A percentile compares a stretch with the other conserved stretches of the same genome.
Evolutionary conservation across 2,797 vertebrate genomes (phyloP).

Genomic region (Coregonus sp.): DNA sequence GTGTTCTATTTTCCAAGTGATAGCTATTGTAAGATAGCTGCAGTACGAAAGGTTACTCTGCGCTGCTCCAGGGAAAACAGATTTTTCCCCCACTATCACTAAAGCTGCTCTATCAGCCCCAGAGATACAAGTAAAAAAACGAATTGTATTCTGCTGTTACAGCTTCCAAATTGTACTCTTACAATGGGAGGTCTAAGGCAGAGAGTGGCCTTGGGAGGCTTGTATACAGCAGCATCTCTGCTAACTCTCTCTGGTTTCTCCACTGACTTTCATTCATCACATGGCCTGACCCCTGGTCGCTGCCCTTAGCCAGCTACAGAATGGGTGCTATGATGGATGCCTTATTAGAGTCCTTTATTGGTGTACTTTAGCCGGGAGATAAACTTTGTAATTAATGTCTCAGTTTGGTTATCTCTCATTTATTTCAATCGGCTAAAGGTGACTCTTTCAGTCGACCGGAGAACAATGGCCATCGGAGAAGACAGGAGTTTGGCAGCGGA

Average conservation of each 20-base stretch:
- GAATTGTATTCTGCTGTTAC: background rate
- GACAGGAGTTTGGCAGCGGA: conserved; percentile 76
- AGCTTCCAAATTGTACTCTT: background rate
- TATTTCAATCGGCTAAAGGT: conserved; percentile 87
- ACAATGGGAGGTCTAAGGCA: background rate
- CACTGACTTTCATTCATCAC: conserved; percentile 67
- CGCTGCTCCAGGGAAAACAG: no score
- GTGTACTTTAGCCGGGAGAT: conserved; percentile 83
- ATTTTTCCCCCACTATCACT: background rate
- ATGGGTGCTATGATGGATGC: conserved; percentile 81
- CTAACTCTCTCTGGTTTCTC: conserved; percentile 41
- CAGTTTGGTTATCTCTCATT: conserved; percentile 85
- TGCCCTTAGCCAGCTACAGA: conserved; percentile 69
- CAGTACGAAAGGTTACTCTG: background rate
- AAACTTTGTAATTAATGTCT: conserved; percentile 88
- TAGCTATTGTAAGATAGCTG: background rate
- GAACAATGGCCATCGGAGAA: conserved; percentile 80
- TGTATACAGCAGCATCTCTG: conserved; percentile 15
- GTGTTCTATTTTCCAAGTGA: background rate
- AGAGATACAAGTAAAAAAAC: background rate
- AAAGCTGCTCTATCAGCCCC: background rate
- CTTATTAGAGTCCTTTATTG: conserved; percentile 83
- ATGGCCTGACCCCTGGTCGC: conserved; percentile 70
- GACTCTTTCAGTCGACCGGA: conserved; percentile 81
- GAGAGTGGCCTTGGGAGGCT: background rate